Evolutionary conservation across 2,888 invertebrate species (phyloP).

Genomic region (Nymphalis c-album): DNA sequence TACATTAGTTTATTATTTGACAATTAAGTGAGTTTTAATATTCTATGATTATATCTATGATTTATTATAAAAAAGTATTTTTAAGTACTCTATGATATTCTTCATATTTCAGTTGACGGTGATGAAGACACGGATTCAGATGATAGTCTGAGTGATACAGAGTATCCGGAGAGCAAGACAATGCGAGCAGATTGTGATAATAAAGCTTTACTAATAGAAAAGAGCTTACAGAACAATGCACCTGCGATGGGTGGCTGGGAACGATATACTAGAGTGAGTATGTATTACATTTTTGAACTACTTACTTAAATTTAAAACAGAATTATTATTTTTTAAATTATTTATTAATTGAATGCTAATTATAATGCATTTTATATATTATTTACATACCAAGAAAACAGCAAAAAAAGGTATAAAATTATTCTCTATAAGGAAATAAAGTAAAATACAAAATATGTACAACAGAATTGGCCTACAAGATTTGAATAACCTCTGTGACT

Average conservation of each 20-base stretch:
- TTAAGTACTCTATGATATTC: background rate
- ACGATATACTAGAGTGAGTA: constrained; percentile 89
- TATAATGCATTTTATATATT: no score
- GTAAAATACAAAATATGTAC: no score
- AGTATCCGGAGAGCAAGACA: constrained; percentile 64
- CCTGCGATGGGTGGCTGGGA: constrained; percentile 92
- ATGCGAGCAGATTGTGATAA: constrained; percentile 43
- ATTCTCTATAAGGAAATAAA: no score
- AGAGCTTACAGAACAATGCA: constrained; percentile 80
- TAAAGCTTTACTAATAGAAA: constrained; percentile 74
- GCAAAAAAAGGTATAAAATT: no score
- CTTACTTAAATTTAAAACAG: background rate
- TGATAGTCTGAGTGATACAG: constrained; percentile 68
- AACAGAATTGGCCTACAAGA: no score
- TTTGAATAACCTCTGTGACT: no score
- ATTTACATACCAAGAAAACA: no score
- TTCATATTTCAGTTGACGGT: constrained; percentile 50
- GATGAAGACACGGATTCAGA: constrained; percentile 59
- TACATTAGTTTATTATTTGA: no score
- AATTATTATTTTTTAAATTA: background rate
- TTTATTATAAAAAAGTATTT: background rate
- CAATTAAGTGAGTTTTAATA: no score
- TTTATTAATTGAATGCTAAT: background rate
- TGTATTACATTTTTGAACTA: constrained; percentile 50
- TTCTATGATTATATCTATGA: no score